Base-by-base conservation (phyloP, 2,888 invertebrate genomes). In the Agrochola circellaris region DNA sequence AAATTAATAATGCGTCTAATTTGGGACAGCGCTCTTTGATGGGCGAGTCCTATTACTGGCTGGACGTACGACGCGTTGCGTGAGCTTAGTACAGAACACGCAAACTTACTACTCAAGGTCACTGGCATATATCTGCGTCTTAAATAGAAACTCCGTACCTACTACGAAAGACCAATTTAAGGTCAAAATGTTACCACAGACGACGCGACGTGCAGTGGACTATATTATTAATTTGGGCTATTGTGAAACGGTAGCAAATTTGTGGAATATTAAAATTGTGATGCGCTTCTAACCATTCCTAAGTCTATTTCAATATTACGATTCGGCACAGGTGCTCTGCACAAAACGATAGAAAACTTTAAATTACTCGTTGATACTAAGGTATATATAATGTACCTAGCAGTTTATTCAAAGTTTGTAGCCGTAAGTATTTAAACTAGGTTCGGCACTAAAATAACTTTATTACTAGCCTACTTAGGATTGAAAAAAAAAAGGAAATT, bases 281-380 rank as follows among this genome's bases (percentile, higher is more conserved):
- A 26, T 13, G 23, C 38, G 0, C 17, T 17, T 79, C 62, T 79
- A 62, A 17, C 1, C 7, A 11, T 80, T 69, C 38, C 0, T 38
- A 42, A 11, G 54, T 80, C 66, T 70, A 58, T 60, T n/a, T 15
- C 11, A 68, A 54, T 51, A 5, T 13, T 38, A 64, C n/a, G 13
- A 67, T 71, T 72, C 20, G 1, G 61, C 15, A 62, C 83, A 82
- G 74, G 73, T 82, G 83, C 45, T 60, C 61, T 45, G 0, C 15
- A 42, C 15, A 23, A 75, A 61, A 45, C 56, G 48, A 73, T 34
- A 34, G 64, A 1, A 56, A 34, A 42, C 13, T 58, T 58, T 23
- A 34, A 34, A 48, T 56, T 56, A 60, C 15, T 15, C 30, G 30
- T 30, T 17, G 8, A 30, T 17, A 20, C 17, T 30, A 38, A 51